phyloP scores from a whole-genome alignment of 2,888 invertebrate species.

The Drosophila sordidula region DNA sequence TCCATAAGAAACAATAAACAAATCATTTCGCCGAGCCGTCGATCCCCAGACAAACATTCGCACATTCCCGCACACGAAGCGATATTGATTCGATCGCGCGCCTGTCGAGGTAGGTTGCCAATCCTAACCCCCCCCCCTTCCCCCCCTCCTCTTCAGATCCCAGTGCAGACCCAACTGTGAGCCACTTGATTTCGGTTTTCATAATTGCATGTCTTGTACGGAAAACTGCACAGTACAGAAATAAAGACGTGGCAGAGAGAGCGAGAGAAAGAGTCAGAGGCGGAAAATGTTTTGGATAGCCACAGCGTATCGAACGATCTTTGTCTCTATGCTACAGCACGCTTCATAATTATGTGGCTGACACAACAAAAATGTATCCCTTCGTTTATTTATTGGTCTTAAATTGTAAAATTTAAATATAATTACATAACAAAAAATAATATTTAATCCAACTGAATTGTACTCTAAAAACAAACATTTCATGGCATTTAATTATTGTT shows the following conservation, averaged over 20 bases:
- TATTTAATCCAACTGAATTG: too few species aligned
- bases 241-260: neutral
- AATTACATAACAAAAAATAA: too few species aligned
- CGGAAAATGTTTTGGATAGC: constrained; percentile 10
- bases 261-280: neutral
- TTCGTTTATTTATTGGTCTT: too few species aligned
- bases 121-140: constrained; percentile 4
- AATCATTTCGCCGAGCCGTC: constrained; percentile 61
- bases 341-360: neutral
- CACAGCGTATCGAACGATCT: constrained; percentile 16
- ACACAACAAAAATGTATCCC: too few species aligned
- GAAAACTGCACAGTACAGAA: constrained; percentile 30
- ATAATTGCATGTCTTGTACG: constrained; percentile 67
- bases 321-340: constrained; percentile 23
- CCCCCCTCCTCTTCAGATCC: too few species aligned
- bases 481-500: too few species aligned
- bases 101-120: constrained; percentile 56
- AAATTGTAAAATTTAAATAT: too few species aligned
- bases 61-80: constrained; percentile 59
- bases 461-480: too few species aligned
- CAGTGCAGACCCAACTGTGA: constrained; percentile 40
- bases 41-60: constrained; percentile 56
- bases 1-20: constrained; percentile 80
- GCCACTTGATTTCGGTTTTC: constrained; percentile 72
- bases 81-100: constrained; percentile 71